Base-by-base conservation (phyloP, 2,113 vertebrate genomes). In the Columbina picui region DNA sequence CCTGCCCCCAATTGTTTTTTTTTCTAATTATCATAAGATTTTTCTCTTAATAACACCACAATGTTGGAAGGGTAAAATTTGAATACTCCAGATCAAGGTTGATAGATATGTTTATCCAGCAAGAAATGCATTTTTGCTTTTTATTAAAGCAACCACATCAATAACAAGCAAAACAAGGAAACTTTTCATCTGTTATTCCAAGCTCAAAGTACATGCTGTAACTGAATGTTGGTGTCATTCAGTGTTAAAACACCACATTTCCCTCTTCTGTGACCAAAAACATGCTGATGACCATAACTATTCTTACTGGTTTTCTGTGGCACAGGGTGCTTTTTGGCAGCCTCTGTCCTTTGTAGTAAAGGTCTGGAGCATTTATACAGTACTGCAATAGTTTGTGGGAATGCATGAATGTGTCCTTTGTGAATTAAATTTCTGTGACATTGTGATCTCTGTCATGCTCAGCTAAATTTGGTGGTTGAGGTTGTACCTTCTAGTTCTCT, bases 1-100 rank as follows among this genome's bases (percentile, higher is more conserved):
- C 7, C 3, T 9, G 2, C 9, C 13, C 10, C 1, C 39, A 55
- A 8, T 12, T 29, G 10, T 6, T 45, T n/a, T 6, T 45, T n/a
- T 52, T 17, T 26, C 23, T 57, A 17, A 5, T 39, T 55, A 14
- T 16, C 22, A 4, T 19, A 23, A 47, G 9, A 1, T n/a, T 55
- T 85, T 65, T 79, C 7, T 57, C 29, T 16, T 67, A 47, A 39
- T 36, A 69, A n/a, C 21, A n/a, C 29, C 17, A 12, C 4, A 18
- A 8, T 43, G 8, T 38, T 57, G 15, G 36, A 29, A 73, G 22
- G 34, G 13, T 52, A 55, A 26, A 67, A 47, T 88, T 47, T 53
- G 29, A 20, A 41, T 73, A 34, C 6, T 27, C 29, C 25, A 34
- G 32, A 13, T 38, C 27, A 22, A 47, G 25, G 14, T 9, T 53